phyloP scores from a whole-genome alignment of 2,888 invertebrate genomes.

The Polydesmus complanatus region DNA sequence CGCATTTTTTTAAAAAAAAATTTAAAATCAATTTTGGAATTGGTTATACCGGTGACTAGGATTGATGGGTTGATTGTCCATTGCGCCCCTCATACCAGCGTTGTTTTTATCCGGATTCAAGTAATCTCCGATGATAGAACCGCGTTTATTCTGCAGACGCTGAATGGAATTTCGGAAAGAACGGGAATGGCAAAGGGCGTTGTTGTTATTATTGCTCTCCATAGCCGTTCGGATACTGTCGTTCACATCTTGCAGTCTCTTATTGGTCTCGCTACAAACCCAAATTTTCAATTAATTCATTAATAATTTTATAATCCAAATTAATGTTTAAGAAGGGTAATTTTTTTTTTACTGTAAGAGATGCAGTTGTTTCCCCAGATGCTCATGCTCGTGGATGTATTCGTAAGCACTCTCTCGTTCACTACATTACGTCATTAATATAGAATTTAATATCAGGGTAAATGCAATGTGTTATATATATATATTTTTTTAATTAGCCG shows the following conservation, averaged over 20 bases:
- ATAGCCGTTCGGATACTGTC: slow-evolving; percentile 39
- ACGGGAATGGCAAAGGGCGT: too few species aligned
- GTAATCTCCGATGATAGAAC: slow-evolving; percentile 14
- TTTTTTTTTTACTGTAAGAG: slow-evolving; percentile 38
- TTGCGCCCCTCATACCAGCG: background rate
- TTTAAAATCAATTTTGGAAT: too few species aligned
- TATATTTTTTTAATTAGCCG: background rate
- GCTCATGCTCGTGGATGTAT: slow-evolving; percentile 40
- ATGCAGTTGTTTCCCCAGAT: slow-evolving; percentile 39
- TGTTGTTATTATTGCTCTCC: slow-evolving; percentile 24
- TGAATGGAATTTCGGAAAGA: background rate
- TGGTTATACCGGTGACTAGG: too few species aligned
- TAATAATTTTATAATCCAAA: background rate
- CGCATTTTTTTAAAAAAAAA: too few species aligned
- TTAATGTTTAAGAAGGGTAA: background rate
- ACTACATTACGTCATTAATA: slow-evolving; percentile 25
- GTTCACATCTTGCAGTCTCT: slow-evolving; percentile 43
- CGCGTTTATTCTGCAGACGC: background rate
- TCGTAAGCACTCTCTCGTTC: slow-evolving; percentile 37
- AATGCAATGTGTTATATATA: background rate
- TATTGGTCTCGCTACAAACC: slow-evolving; percentile 40
- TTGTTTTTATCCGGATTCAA: background rate
- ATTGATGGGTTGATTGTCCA: too few species aligned
- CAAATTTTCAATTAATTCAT: background rate
- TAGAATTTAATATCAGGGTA: background rate